These are phyloP conservation scores for Eulimnadia texana DNA, from an alignment of 1,140 invertebrate species.

Conservation along the genomic window DNA sequence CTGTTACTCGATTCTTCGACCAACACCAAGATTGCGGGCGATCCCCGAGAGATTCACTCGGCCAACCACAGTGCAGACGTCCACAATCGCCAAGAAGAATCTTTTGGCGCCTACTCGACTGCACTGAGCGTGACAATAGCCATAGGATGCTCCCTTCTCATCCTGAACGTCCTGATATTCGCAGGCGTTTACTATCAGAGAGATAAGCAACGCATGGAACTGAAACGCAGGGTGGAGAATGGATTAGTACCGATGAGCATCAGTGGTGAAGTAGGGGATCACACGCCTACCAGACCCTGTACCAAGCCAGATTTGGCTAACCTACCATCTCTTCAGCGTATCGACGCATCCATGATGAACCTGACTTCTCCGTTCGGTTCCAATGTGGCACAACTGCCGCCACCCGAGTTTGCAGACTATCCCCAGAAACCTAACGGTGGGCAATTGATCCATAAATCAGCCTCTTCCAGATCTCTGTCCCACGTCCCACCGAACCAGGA, in stretches of 20 bases:
- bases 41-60: too few relatives aligned
- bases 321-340: slow-evolving; percentile 19
- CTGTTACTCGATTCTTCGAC: slow-evolving; percentile 1
- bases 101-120: slow-evolving; percentile 72
- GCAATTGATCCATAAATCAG: not conserved
- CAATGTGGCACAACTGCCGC: slow-evolving; percentile 20
- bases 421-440: slow-evolving; percentile 11
- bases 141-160: slow-evolving; percentile 78
- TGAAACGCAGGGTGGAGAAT: slow-evolving; percentile 62
- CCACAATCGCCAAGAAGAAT: slow-evolving; percentile 40
- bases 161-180: slow-evolving; percentile 82
- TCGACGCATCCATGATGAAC: slow-evolving; percentile 16
- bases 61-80: not conserved
- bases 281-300: slow-evolving; percentile 16
- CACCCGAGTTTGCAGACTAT: slow-evolving; percentile 25
- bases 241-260: slow-evolving; percentile 64
- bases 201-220: slow-evolving; percentile 55
- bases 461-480: not conserved
- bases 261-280: slow-evolving; percentile 52
- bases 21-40: not conserved
- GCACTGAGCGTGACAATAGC: slow-evolving; percentile 81
- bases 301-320: slow-evolving; percentile 21
- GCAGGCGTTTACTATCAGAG: slow-evolving; percentile 86
- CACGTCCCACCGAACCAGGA: not conserved
- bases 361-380: slow-evolving; percentile 15